Evolutionary conservation across 2,797 vertebrate genomes (phyloP).

Genomic region (Fundulus diaphanus): DNA sequence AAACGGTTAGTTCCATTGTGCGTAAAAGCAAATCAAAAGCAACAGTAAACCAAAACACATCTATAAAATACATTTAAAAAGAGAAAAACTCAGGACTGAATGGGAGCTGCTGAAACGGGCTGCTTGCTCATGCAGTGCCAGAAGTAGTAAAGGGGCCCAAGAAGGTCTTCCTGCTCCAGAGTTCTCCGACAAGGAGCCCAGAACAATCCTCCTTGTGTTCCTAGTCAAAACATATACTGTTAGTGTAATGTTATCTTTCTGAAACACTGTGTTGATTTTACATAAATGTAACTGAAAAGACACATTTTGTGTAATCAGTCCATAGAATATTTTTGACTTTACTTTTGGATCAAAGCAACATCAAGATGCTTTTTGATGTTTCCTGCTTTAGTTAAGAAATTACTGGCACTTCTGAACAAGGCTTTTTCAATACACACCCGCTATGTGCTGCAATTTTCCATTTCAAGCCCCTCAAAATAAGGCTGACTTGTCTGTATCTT

Average conservation of each 20-base stretch:
- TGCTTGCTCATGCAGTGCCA: not conserved
- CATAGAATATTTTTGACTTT: not conserved
- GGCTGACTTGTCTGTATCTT: slow-evolving; percentile 34
- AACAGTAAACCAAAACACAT: not conserved
- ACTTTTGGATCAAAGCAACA: not conserved
- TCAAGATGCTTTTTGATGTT: not conserved
- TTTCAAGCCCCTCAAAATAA: not conserved
- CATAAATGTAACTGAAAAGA: not conserved
- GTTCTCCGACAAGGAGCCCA: too few relatives aligned
- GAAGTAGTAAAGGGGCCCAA: too few relatives aligned
- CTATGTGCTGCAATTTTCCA: too few relatives aligned
- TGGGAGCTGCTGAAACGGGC: not conserved
- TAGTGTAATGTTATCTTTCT: not conserved
- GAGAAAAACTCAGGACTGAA: not conserved
- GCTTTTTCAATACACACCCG: not conserved
- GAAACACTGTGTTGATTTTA: not conserved
- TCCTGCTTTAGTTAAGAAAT: not conserved
- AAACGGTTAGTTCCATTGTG: not conserved
- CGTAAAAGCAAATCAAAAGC: not conserved
- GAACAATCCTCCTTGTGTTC: too few relatives aligned
- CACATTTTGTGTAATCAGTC: not conserved
- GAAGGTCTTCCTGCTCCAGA: too few relatives aligned
- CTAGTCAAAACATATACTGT: not conserved
- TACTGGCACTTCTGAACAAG: not conserved
- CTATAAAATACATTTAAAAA: not conserved